phyloP scores from a whole-genome alignment of 2,113 vertebrate species.

The Oxygymnocypris stewartii region DNA sequence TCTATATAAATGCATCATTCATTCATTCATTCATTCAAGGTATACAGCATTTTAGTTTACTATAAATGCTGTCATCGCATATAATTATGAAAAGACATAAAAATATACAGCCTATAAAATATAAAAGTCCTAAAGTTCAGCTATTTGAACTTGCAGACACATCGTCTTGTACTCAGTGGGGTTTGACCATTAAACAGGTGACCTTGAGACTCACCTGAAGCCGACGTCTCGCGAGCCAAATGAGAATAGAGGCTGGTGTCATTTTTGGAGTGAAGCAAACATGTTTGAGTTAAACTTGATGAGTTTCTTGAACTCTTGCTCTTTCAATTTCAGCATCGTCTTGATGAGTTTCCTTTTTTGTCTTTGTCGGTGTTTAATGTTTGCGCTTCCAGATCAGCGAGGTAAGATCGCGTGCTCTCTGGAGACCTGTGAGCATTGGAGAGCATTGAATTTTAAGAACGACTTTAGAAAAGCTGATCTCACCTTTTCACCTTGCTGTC shows the following conservation, averaged over 20 bases:
- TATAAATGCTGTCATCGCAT: too few species aligned
- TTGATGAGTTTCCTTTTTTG: slow-evolving; percentile 33
- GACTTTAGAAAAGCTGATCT: neutral
- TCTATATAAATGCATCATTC: too few species aligned
- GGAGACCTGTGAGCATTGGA: neutral
- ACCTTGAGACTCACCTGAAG: slow-evolving; percentile 14
- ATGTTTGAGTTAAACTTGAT: slow-evolving; percentile 20
- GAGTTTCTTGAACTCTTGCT: slow-evolving; percentile 32
- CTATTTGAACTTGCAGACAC: slow-evolving; percentile 50
- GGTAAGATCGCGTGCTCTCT: slow-evolving; percentile 1
- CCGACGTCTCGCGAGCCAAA: neutral
- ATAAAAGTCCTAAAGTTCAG: too few species aligned
- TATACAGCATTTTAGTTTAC: too few species aligned
- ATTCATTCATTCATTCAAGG: too few species aligned
- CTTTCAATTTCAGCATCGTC: slow-evolving; percentile 12
- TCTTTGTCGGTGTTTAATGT: slow-evolving; percentile 25
- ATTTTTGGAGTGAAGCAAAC: slow-evolving; percentile 1
- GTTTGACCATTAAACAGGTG: neutral
- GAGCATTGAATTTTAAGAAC: slow-evolving; percentile 18
- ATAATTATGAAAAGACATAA: too few species aligned
- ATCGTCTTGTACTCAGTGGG: slow-evolving; percentile 12
- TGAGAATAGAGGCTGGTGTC: slow-evolving; percentile 7
- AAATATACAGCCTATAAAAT: too few species aligned
- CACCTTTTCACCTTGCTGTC: slow-evolving; percentile 40
- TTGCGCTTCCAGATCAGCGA: neutral